Evolutionary conservation across 2,797 vertebrate species (phyloP), one percentile per base, ranked within the genome.

Genomic region (Cossypha caffra): DNA sequence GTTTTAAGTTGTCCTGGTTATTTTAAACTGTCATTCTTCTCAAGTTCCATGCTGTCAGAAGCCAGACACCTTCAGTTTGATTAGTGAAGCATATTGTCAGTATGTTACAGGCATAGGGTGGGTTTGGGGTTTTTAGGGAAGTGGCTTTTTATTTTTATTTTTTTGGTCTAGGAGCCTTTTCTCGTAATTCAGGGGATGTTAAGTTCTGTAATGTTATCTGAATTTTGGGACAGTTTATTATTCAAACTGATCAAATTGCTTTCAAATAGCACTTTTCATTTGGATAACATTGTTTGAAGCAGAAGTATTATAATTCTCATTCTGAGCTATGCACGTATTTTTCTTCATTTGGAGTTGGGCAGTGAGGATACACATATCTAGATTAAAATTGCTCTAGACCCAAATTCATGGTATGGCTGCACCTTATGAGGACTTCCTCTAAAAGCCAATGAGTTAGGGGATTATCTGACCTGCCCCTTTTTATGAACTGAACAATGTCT

Each of bases 1-100:
- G 43, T 78, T 86, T 69, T 23, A 45, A 82, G 73, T 82, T 94
- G 33, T 73, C 63, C 74, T 48, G 10, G 15, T 68, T n/a, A 35
- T 69, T n/a, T 21, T 72, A 73, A 87, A 50, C 81, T 96, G 80
- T 97, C 96, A 95, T 47, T 97, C 84, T 75, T 66, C 62, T 88
- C 74, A 86, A 96, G 84, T 61, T 88, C 73, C 14, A 57, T 82
- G 92, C 89, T 97, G 97, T 96, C 94, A 98, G 75, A 77, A 93
- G 28, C 54, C 55, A 93, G 92, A 95, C 73, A 92, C 84, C 59
- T 95, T 96, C 68, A 74, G 71, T 94, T 58, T 88, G 71, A 94
- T 98, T 96, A 97, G 83, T 95, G 85, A 79, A 79, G 61, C 52
- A 64, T 96, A 87, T 94, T 95, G 75, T 75, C 71, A 74, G 50